Base-by-base conservation (phyloP, 2,113 vertebrate genomes). In the Pollimyrus isidori region DNA sequence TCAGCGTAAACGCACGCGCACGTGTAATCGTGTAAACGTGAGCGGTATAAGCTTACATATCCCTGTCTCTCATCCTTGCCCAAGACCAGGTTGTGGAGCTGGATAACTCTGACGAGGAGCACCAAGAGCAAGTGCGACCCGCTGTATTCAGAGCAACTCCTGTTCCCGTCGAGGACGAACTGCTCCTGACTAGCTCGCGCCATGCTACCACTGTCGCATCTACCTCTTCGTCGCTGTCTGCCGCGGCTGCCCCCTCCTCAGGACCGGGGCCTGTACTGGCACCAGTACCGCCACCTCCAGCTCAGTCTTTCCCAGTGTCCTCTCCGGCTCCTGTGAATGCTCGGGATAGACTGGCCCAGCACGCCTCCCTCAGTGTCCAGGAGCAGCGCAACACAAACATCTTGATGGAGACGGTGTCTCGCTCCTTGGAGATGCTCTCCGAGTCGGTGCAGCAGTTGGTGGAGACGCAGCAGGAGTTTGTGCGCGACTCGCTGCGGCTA, bases 391-490 rank as follows among this genome's bases (percentile, higher is more conserved):
- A 94, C 90, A 93, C 94, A 89, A 96, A 95, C 91, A 90, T 94
- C 50, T 91, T 96, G 88, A 92, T 96, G 91, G 94, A 93, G 90
- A 95, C 95, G 0, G 94, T 96, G 30, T 96, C 95, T 0, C 95
- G 95, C 89, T 96, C 96, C 0, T 92, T 96, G 46, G 95, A 96
- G 94, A 93, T 96, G 7, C 94, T 96, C 90, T 94, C 96, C 0
- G 95, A 96, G 94, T 96, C 96, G 0, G 93, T 96, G 91, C 95
- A 96, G 93, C 95, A 96, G 93, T 92, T 96, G 69, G 95, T 95
- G 0, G 96, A 96, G 92, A 95, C 95, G 0, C 96, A 96, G 93
- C 95, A 95, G 92, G 95, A 96, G 91, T 96, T 96, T 88, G 94
- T 94, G 9, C 94, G 94, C 0, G 95, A 96, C 90, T 96, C 96